A percentile compares a stretch with the other conserved stretches of the same genome.
These are phyloP conservation scores for Drosophila fungiperda DNA, from an alignment of 2,888 invertebrate species.

Conservation along the genomic window DNA sequence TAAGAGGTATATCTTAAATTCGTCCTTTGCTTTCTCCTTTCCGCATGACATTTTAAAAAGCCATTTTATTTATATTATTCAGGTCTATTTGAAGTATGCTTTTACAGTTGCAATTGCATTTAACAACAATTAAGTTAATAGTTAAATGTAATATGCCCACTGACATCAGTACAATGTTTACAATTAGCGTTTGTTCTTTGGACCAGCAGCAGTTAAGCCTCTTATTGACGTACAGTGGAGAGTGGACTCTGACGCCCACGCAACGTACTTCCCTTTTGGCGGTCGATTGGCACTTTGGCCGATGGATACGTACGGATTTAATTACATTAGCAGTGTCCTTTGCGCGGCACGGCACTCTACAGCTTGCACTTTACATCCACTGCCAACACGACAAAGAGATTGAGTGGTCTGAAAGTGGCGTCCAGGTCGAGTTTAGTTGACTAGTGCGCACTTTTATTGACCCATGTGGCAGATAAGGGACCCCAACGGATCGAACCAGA, in stretches of 20 bases:
- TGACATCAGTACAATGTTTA: slow-evolving; percentile 43
- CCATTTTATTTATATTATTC: slow-evolving; percentile 7
- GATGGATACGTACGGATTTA: slow-evolving; percentile 58
- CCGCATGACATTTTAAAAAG: slow-evolving; percentile 29
- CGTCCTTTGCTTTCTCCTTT: not conserved
- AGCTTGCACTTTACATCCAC: slow-evolving; percentile 69
- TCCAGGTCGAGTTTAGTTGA: slow-evolving; percentile 20
- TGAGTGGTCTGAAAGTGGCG: not conserved
- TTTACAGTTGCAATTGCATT: not conserved
- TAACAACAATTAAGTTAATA: slow-evolving; percentile 19
- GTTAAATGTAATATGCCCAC: slow-evolving; percentile 26
- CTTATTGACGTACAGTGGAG: slow-evolving; percentile 40
- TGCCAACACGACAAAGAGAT: slow-evolving; percentile 6
- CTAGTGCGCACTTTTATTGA: slow-evolving; percentile 51
- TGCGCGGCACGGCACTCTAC: slow-evolving; percentile 65
- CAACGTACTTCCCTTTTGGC: not conserved
- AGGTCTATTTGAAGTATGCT: not conserved
- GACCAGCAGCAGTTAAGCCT: slow-evolving; percentile 57
- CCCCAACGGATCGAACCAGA: slow-evolving; percentile 4
- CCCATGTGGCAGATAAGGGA: slow-evolving; percentile 43
- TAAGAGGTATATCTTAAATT: slow-evolving; percentile 12
- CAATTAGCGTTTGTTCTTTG: slow-evolving; percentile 50
- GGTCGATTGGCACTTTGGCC: slow-evolving; percentile 12
- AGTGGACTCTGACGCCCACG: slow-evolving; percentile 32
- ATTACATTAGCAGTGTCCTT: slow-evolving; percentile 77